phyloP scores from a whole-genome alignment of 2,888 invertebrate species.

The Ditula angustiorana region DNA sequence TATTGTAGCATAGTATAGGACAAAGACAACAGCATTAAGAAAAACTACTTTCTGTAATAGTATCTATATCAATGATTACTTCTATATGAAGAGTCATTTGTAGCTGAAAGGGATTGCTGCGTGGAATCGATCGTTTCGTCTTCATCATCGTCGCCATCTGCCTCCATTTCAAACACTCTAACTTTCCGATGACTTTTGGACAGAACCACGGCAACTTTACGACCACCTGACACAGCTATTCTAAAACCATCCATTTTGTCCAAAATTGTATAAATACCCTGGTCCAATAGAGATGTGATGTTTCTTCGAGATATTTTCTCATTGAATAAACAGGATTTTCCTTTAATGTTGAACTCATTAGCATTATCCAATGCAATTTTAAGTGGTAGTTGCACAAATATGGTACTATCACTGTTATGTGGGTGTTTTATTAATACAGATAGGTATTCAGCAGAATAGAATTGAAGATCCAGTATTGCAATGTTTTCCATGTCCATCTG shows the following conservation, averaged over 20 bases:
- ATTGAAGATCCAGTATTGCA: slow-evolving; percentile 89
- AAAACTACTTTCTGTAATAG: no score
- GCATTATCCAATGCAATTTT: slow-evolving; percentile 79
- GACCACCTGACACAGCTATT: slow-evolving; percentile 93
- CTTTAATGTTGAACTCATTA: slow-evolving; percentile 67
- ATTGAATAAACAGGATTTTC: slow-evolving; percentile 70
- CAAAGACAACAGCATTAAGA: no score
- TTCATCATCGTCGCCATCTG: slow-evolving; percentile 95
- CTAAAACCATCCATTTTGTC: slow-evolving; percentile 88
- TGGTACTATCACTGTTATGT: slow-evolving; percentile 66
- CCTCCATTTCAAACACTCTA: slow-evolving; percentile 96
- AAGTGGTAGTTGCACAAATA: slow-evolving; percentile 80
- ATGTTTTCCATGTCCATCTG: slow-evolving; percentile 63
- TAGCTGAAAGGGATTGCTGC: slow-evolving; percentile 59
- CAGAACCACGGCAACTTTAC: slow-evolving; percentile 93
- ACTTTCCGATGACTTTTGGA: slow-evolving; percentile 92
- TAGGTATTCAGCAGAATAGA: slow-evolving; percentile 89
- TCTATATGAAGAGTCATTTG: slow-evolving; percentile 52
- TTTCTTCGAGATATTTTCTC: slow-evolving; percentile 80
- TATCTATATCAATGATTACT: slow-evolving; percentile 54
- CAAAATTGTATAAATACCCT: slow-evolving; percentile 84
- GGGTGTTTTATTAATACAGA: slow-evolving; percentile 89
- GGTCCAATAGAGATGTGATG: slow-evolving; percentile 81
- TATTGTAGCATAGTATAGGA: no score
- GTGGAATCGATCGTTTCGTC: slow-evolving; percentile 85